Percentiles rank a stretch among this genome's conserved stretches.
phyloP scores from a whole-genome alignment of 1,140 invertebrate species.

The Phortica variegata region DNA sequence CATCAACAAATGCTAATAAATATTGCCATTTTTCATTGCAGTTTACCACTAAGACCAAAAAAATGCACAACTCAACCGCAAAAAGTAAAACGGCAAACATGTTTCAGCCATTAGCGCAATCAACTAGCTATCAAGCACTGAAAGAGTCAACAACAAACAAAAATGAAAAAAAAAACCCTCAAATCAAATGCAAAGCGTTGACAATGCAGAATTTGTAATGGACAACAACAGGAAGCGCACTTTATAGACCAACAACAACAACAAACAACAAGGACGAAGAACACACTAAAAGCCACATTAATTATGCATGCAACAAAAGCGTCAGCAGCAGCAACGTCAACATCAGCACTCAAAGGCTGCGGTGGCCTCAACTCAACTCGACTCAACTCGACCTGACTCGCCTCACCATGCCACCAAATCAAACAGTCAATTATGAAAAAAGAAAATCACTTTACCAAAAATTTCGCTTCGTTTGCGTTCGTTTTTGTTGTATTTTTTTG shows the following conservation, averaged over 20 bases:
- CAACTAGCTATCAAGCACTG: constrained; percentile 30
- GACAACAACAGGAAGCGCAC: constrained; percentile 2
- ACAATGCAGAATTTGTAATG: not conserved
- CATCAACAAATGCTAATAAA: too few relatives aligned
- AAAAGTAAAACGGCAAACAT: constrained; percentile 27
- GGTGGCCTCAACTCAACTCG: constrained; percentile 1
- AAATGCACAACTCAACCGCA: too few relatives aligned
- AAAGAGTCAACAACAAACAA: too few relatives aligned
- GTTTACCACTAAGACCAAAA: too few relatives aligned
- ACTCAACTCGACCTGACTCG: too few relatives aligned
- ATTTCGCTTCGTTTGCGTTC: too few relatives aligned
- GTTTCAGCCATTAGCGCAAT: constrained; percentile 48
- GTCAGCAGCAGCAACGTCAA: constrained; percentile 18
- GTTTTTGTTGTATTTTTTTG: too few relatives aligned
- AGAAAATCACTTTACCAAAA: constrained; percentile 49
- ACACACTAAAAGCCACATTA: constrained; percentile 49
- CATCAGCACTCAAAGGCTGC: constrained; percentile 13
- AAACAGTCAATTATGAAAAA: constrained; percentile 43
- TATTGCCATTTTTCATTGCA: too few relatives aligned
- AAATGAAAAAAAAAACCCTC: constrained; percentile 11
- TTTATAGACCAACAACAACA: constrained; percentile 4
- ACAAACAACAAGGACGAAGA: constrained; percentile 11
- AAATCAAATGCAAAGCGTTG: not conserved
- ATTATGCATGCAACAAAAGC: constrained; percentile 42
- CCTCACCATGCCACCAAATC: too few relatives aligned